Evolutionary conservation across 2,113 vertebrate species (phyloP), one percentile per base, ranked within the genome.

Genomic region (Brachyhypopomus occidentalis): DNA sequence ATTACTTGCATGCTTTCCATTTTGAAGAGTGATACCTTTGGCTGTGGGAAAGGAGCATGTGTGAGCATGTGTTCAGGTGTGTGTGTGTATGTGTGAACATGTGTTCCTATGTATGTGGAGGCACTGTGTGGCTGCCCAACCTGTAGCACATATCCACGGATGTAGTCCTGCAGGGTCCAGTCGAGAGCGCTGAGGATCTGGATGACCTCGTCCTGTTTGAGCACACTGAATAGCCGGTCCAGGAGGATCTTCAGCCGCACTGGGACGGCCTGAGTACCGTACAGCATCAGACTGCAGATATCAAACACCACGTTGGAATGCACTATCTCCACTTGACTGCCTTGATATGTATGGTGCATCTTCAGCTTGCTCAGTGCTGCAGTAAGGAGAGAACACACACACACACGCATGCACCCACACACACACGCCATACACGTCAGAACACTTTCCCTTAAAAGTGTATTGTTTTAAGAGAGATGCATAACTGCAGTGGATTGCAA

Each of bases 281-380:
- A 99, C 4, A 99, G 87, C 96, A 99, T 98, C 87, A 99, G 93
- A 90, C 98, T 99, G 93, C 97, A 96, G 84, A 99, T 98, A 81
- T 98, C 98, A 56, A 99, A 98, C 76, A 98, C 98, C 88, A 98
- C 97, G 55, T 96, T 98, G 92, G 96, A 97, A 88, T 98, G 97
- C 81, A 99, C 98, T 8, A 98, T 97, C 93, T 99, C 98, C 90
- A 99, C 97, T 90, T 97, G 97, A 90, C 95, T 95, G 82, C 96
- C 91, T 66, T 97, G 95, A 81, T 96, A 97, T 87, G 95, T 85
- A 60, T 95, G 92, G 48, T 97, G 97, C 85, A 96, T 92, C 93
- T 96, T 95, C 88, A 99, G 90, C 86, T 99, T 99, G 88, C 97
- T 98, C 63, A 99, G 90, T 45, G 98, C 98, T 99, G 87, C 70